phyloP scores from a whole-genome alignment of 2,888 invertebrate genomes.

The Nezara viridula region DNA sequence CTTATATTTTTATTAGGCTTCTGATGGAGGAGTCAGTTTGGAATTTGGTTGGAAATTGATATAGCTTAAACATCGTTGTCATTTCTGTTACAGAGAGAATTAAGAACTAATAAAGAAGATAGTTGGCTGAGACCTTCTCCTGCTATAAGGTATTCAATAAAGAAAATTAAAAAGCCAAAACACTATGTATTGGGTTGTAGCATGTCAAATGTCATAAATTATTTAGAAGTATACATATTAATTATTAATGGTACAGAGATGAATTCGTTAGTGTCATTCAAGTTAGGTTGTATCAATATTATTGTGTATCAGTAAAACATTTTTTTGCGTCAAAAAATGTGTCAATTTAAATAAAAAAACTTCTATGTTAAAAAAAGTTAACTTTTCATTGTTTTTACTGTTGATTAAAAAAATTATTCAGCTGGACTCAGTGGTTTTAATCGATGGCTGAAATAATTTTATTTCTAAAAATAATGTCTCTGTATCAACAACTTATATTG shows the following conservation, averaged over 20 bases:
- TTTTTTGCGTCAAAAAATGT: background rate
- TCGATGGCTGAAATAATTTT: too few species aligned
- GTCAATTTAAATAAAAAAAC: too few species aligned
- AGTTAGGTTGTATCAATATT: background rate
- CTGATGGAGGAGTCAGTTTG: constrained; percentile 44
- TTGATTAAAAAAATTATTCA: too few species aligned
- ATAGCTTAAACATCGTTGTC: constrained; percentile 18
- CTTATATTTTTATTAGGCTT: constrained; percentile 24
- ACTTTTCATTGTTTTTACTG: too few species aligned
- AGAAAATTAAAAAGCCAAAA: constrained; percentile 35
- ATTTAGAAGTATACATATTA: background rate
- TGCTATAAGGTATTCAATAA: constrained; percentile 47
- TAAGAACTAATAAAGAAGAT: constrained; percentile 56
- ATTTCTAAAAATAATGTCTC: background rate
- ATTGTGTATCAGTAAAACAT: background rate
- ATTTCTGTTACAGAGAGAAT: constrained; percentile 55
- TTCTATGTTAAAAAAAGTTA: too few species aligned
- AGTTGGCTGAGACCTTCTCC: constrained; percentile 54
- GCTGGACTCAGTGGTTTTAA: too few species aligned
- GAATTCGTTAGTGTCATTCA: background rate
- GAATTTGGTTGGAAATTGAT: constrained; percentile 16
- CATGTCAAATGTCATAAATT: background rate
- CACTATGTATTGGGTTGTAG: constrained; percentile 7
- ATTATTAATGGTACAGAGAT: background rate
- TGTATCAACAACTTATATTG: too few species aligned